phyloP scores from a whole-genome alignment of 2,113 vertebrate genomes.

The Actenoides hombroni region DNA sequence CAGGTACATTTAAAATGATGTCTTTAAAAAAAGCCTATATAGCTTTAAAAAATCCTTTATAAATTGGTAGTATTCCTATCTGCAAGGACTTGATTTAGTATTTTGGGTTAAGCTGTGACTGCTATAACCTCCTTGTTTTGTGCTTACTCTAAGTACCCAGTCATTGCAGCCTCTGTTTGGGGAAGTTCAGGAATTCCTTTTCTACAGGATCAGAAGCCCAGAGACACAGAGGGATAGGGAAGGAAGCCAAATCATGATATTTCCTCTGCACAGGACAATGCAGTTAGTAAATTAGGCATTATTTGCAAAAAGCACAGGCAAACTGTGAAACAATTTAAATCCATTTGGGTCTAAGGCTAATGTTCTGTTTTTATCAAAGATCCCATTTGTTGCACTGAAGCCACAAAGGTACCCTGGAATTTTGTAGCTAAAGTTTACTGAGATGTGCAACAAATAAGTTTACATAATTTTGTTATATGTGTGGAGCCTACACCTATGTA shows the following conservation, averaged over 20 bases:
- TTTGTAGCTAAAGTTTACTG: neutral
- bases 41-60: neutral
- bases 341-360: neutral
- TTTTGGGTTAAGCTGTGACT: neutral
- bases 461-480: neutral
- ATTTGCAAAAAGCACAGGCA: neutral
- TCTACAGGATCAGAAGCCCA: neutral
- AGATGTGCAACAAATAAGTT: neutral
- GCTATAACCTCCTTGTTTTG: neutral
- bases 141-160: neutral
- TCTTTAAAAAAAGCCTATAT: neutral
- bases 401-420: neutral
- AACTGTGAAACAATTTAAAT: neutral
- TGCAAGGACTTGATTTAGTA: neutral
- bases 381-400: neutral
- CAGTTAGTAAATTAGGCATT: neutral
- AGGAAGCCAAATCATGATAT: neutral
- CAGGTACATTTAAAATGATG: neutral
- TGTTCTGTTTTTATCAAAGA: neutral
- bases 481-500: neutral
- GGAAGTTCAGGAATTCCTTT: neutral
- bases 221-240: neutral
- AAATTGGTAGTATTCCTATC: neutral
- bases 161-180: neutral
- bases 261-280: neutral